phyloP scores from a whole-genome alignment of 2,113 vertebrate species.

The Spea multiplicata region DNA sequence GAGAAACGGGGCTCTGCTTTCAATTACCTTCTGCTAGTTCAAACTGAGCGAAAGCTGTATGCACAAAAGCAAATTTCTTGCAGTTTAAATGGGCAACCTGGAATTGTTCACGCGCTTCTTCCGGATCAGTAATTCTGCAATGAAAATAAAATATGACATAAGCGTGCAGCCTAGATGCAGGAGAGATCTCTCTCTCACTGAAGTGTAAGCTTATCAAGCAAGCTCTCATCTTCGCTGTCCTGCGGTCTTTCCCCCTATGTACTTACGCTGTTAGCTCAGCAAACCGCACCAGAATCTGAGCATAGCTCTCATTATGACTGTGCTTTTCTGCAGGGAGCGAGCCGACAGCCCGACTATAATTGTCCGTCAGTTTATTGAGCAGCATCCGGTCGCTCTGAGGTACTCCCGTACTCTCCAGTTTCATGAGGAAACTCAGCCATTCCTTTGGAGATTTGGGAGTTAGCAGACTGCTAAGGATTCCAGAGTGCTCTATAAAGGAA shows the following conservation, averaged over 20 bases:
- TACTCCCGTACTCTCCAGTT: constrained; percentile 78
- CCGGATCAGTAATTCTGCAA: constrained; percentile 76
- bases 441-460: constrained; percentile 80
- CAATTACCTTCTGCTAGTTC: constrained; percentile 82
- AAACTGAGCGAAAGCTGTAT: constrained; percentile 91
- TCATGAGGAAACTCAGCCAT: constrained; percentile 77
- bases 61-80: constrained; percentile 91
- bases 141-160: not conserved
- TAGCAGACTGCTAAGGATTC: constrained; percentile 76
- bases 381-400: constrained; percentile 72
- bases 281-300: constrained; percentile 86
- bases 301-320: constrained; percentile 82
- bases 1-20: too few species aligned
- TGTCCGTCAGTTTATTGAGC: constrained; percentile 81
- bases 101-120: constrained; percentile 89
- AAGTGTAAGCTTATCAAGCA: too few species aligned
- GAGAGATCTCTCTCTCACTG: too few species aligned
- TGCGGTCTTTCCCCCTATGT: too few species aligned
- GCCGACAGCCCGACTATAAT: constrained; percentile 82
- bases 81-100: constrained; percentile 84
- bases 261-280: constrained; percentile 92
- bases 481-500: constrained; percentile 74
- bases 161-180: too few species aligned
- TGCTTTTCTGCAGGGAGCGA: constrained; percentile 80
- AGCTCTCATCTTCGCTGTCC: too few species aligned